These are phyloP conservation scores for Rhabditoides inermis DNA, from an alignment of 2,888 invertebrate species.

Conservation along the genomic window DNA sequence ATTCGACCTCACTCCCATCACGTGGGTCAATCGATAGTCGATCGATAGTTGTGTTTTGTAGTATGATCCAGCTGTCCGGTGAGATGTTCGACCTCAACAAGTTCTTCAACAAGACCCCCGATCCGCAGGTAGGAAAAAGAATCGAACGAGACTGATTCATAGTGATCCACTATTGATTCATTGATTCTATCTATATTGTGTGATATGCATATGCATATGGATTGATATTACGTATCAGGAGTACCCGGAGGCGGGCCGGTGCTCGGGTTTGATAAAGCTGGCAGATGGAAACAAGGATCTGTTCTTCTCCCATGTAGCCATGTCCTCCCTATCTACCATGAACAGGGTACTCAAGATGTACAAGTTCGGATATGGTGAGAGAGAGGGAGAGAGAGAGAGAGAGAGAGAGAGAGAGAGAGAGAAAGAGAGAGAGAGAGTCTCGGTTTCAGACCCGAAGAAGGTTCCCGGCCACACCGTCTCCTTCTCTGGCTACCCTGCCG, in stretches of 20 bases:
- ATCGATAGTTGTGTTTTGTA: slow-evolving; percentile 8
- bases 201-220: not conserved
- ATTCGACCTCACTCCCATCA: slow-evolving; percentile 39
- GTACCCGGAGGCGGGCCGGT: slow-evolving; percentile 36
- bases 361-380: slow-evolving; percentile 64
- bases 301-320: slow-evolving; percentile 47
- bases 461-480: slow-evolving; percentile 52
- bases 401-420: not conserved
- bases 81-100: slow-evolving; percentile 48
- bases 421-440: not conserved
- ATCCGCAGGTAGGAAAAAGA: too few relatives aligned
- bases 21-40: slow-evolving; percentile 13
- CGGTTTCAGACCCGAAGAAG: slow-evolving; percentile 48
- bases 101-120: slow-evolving; percentile 41
- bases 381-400: not conserved
- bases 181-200: too few relatives aligned
- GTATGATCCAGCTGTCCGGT: slow-evolving; percentile 48
- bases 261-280: slow-evolving; percentile 48
- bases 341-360: slow-evolving; percentile 48
- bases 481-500: slow-evolving; percentile 52
- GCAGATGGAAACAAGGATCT: slow-evolving; percentile 40
- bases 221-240: slow-evolving; percentile 7
- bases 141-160: not conserved
- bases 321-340: slow-evolving; percentile 49
- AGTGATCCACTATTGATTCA: too few relatives aligned